Conservation (phyloP, 2,888 invertebrate genomes). For the Yponomeuta cagnagella region DNA sequence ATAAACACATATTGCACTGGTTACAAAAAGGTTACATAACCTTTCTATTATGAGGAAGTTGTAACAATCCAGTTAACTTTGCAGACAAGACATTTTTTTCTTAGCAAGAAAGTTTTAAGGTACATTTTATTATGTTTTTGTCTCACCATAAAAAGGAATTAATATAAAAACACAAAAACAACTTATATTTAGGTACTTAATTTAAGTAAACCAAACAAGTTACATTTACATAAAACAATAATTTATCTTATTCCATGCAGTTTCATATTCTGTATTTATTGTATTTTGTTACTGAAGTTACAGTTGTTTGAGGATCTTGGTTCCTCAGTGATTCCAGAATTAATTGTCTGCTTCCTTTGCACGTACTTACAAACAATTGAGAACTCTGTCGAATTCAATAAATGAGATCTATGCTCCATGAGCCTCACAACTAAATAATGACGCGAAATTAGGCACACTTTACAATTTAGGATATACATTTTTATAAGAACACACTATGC, state of each 20-base stretch:
- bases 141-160: neutral
- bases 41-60: neutral
- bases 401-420: constrained; percentile 65
- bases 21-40: neutral
- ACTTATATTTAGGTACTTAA: constrained; percentile 32
- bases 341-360: neutral
- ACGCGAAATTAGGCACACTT: constrained; percentile 28
- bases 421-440: constrained; percentile 34
- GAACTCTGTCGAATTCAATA: neutral
- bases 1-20: neutral
- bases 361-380: no score
- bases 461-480: constrained; percentile 37
- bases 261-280: neutral
- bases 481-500: constrained; percentile 21
- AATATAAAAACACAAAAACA: constrained; percentile 9
- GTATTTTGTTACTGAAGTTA: neutral
- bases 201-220: constrained; percentile 16
- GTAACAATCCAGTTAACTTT: neutral
- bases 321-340: no score
- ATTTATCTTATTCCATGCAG: neutral
- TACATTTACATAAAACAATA: constrained; percentile 5
- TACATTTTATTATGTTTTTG: neutral
- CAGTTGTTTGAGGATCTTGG: neutral
- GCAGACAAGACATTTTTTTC: constrained; percentile 7
- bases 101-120: constrained; percentile 5